Percentiles rank a stretch among this genome's conserved stretches.
These are phyloP conservation scores for Drosophila tsacasi DNA, from an alignment of 1,140 invertebrate species.

Conservation along the genomic window DNA sequence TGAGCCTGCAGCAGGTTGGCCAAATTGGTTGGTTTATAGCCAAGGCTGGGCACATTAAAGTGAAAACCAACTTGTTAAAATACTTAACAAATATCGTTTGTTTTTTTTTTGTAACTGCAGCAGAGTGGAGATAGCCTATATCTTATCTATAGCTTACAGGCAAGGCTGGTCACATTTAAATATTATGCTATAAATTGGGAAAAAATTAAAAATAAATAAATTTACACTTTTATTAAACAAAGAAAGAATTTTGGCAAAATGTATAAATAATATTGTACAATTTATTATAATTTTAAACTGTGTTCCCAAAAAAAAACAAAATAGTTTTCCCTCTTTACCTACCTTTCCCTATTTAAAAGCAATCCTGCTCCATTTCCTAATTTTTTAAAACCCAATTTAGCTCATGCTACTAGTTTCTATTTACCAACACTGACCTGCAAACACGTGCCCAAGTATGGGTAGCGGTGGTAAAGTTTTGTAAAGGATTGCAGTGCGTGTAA, in stretches of 20 bases:
- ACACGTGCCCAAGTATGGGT: conserved; percentile 25
- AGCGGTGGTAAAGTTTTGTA: conserved; percentile 53
- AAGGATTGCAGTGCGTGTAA: conserved; percentile 64
- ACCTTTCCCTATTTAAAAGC: no score
- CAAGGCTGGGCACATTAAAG: not conserved
- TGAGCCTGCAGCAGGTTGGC: conserved; percentile 6
- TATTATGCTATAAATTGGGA: no score
- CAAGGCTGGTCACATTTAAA: no score
- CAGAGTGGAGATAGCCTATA: no score
- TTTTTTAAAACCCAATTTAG: not conserved
- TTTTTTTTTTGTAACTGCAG: no score
- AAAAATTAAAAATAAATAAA: no score
- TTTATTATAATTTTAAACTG: not conserved
- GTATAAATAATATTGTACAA: not conserved
- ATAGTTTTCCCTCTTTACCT: not conserved
- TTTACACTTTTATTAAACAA: no score
- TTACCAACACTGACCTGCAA: conserved; percentile 22
- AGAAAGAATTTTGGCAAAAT: no score
- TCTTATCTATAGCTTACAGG: no score
- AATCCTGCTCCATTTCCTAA: not conserved
- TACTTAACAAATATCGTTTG: not conserved
- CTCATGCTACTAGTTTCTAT: not conserved
- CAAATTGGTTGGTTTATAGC: conserved; percentile 4
- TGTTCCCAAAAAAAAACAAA: not conserved
- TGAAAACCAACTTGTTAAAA: not conserved